Percentiles rank a stretch among this genome's conserved stretches.
phyloP scores from a whole-genome alignment of 2,797 vertebrate species.

The Hylomyscus alleni region DNA sequence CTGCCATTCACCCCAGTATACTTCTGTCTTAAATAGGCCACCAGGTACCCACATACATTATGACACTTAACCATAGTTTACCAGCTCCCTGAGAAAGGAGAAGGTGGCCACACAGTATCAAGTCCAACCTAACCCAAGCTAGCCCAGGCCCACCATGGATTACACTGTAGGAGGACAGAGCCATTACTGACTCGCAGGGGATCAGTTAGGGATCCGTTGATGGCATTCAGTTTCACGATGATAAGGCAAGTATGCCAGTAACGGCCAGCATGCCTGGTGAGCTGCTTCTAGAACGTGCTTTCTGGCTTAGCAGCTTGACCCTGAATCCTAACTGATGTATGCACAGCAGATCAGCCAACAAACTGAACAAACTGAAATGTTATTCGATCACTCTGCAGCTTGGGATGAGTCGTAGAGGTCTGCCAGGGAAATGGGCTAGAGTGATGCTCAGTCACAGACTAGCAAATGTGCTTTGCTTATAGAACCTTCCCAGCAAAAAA shows the following conservation, averaged over 20 bases:
- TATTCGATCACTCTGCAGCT: fast-evolving
- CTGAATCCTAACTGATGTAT: not conserved
- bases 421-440: not conserved
- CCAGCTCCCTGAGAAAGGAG: not conserved
- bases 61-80: not conserved
- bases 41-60: fast-evolving
- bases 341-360: not conserved
- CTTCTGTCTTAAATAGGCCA: not conserved
- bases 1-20: not conserved
- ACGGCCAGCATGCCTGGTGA: not conserved
- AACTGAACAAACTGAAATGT: not conserved
- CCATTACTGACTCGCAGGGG: not conserved
- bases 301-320: not conserved
- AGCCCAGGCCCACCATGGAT: fast-evolving
- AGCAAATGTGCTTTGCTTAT: not conserved
- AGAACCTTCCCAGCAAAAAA: not conserved
- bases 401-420: not conserved
- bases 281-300: not conserved
- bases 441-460: too few relatives aligned
- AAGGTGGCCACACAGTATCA: too few relatives aligned
- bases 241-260: not conserved
- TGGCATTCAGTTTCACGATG: fast-evolving
- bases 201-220: not conserved
- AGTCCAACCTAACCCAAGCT: not conserved
- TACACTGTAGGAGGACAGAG: fast-evolving